Conservation (phyloP, 1,140 invertebrate species). For the Zaprionus gabonicus region DNA sequence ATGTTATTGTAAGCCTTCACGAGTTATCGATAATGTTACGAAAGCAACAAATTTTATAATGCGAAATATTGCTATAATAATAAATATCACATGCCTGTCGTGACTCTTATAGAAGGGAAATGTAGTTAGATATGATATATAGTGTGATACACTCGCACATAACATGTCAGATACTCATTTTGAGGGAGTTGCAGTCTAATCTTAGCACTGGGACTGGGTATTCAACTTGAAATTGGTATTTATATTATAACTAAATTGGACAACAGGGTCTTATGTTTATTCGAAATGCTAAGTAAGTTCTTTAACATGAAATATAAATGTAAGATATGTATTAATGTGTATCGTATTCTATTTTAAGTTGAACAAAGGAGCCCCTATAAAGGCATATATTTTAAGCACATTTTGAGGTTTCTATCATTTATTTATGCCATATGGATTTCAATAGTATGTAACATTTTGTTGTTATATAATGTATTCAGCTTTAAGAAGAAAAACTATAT, state of each 20-base stretch:
- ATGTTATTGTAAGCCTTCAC: neutral
- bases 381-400: too few relatives aligned
- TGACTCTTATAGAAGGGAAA: neutral
- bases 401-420: too few relatives aligned
- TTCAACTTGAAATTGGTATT: neutral
- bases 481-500: too few relatives aligned
- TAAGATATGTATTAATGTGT: neutral
- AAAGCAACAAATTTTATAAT: neutral
- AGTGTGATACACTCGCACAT: neutral
- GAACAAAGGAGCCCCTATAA: neutral
- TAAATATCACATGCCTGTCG: constrained; percentile 1
- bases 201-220: neutral
- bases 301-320: neutral
- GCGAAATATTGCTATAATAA: neutral
- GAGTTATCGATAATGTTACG: neutral
- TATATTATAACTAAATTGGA: too few relatives aligned
- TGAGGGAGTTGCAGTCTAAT: neutral
- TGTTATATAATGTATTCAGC: too few relatives aligned
- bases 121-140: neutral
- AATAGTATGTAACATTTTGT: too few relatives aligned
- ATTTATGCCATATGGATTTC: too few relatives aligned
- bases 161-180: neutral
- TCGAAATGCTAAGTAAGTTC: too few relatives aligned
- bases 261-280: too few relatives aligned
- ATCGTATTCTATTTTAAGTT: neutral